A percentile compares a stretch with the other conserved stretches of the same genome.
Evolutionary conservation across 2,888 invertebrate species (phyloP).

Genomic region (Panzeria rudis): DNA sequence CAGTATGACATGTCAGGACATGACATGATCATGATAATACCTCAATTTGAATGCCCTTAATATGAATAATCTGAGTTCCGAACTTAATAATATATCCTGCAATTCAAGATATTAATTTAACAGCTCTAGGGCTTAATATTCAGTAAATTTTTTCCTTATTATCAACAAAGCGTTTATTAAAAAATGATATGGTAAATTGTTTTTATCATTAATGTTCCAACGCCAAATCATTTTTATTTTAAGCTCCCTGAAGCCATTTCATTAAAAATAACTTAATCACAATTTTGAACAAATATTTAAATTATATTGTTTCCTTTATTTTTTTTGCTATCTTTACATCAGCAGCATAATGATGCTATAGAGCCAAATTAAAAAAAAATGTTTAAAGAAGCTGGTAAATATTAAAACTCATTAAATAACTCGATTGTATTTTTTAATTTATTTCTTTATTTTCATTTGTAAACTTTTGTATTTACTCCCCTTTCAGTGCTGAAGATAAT

Average conservation of each 20-base stretch:
- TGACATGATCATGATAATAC: no score
- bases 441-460: neutral
- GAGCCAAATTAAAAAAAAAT: neutral
- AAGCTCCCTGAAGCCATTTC: conserved; percentile 30
- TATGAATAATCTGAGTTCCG: neutral
- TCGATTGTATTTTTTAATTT: neutral
- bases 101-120: conserved; percentile 11
- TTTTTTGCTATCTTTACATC: neutral
- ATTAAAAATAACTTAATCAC: conserved; percentile 44
- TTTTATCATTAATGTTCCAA: conserved; percentile 37
- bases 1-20: no score
- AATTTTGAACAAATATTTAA: conserved; percentile 40
- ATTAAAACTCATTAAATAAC: conserved; percentile 54
- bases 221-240: neutral
- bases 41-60: neutral
- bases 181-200: neutral
- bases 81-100: neutral
- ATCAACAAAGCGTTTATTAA: conserved; percentile 25
- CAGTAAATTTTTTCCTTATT: conserved; percentile 5
- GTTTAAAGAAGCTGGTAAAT: conserved; percentile 34
- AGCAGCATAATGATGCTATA: neutral
- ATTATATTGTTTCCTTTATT: neutral
- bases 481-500: conserved; percentile 46
- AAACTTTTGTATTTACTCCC: neutral
- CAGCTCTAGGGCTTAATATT: conserved; percentile 1